phyloP scores from a whole-genome alignment of 2,113 vertebrate genomes.

The Chionomys nivalis region DNA sequence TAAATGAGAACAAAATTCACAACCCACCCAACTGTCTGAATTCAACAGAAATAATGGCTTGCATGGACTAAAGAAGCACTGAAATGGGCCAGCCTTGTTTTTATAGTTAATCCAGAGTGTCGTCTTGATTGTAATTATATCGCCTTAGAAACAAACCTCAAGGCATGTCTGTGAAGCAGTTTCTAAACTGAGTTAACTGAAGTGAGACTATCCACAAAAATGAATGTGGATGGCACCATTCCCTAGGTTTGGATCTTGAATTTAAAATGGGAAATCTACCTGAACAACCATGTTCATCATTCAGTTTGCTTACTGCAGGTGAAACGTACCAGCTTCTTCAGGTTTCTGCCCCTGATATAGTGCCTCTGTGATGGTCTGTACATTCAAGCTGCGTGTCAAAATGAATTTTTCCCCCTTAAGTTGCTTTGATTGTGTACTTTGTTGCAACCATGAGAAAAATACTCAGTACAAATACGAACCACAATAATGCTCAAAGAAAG shows the following conservation, averaged over 20 bases:
- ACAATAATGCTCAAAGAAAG: background rate
- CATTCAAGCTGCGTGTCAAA: background rate
- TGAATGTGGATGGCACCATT: too few species aligned
- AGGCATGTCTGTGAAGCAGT: background rate
- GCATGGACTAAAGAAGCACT: background rate
- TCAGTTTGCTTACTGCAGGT: background rate
- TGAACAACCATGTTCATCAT: background rate
- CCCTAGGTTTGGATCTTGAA: fast-evolving
- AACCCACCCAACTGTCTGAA: background rate
- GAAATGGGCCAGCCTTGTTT: background rate
- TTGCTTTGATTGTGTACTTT: background rate
- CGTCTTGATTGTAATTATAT: background rate
- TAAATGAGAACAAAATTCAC: background rate
- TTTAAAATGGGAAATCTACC: background rate
- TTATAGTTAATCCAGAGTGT: background rate
- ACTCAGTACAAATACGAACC: background rate
- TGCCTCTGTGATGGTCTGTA: background rate
- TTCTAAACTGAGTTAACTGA: background rate
- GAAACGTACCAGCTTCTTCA: background rate
- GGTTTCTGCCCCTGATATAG: background rate
- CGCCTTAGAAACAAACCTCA: background rate
- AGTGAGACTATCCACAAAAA: background rate
- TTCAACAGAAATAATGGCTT: background rate
- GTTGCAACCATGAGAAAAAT: background rate
- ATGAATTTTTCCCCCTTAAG: background rate